Evolutionary conservation across 2,113 vertebrate genomes (phyloP).

Genomic region (Hypanus sabinus): DNA sequence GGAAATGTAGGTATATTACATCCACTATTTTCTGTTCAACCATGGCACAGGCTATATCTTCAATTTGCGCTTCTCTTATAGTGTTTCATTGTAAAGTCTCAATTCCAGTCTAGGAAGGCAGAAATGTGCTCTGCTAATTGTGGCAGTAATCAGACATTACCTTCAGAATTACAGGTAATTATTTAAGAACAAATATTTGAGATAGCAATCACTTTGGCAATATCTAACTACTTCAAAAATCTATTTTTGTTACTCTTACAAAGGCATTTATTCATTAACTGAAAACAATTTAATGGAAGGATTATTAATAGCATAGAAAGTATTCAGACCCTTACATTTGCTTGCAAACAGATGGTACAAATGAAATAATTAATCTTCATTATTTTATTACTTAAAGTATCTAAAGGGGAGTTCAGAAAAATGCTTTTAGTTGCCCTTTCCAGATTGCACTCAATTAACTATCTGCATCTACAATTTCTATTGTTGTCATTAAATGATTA

Average conservation of each 20-base stretch:
- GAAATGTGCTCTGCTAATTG: neutral
- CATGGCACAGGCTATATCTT: no score
- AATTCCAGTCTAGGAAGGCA: neutral
- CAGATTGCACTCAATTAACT: neutral
- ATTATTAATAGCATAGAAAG: neutral
- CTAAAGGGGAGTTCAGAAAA: neutral
- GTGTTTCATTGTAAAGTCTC: neutral
- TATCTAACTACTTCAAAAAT: neutral
- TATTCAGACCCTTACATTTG: neutral
- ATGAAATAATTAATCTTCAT: constrained; percentile 5
- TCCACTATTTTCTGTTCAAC: no score
- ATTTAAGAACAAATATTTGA: neutral
- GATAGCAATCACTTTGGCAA: neutral
- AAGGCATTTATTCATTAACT: neutral
- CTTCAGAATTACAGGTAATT: neutral
- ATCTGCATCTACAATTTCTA: neutral
- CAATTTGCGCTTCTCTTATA: no score
- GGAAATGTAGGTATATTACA: no score
- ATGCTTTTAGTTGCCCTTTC: neutral
- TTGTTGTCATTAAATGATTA: neutral
- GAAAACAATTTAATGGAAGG: neutral
- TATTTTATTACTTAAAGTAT: neutral
- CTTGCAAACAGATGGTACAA: neutral
- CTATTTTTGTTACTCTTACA: neutral
- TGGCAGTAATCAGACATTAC: neutral